Evolutionary conservation across 2,113 vertebrate genomes (phyloP), one percentile per base, ranked within the genome.

Genomic region (Bostrychus sinensis): DNA sequence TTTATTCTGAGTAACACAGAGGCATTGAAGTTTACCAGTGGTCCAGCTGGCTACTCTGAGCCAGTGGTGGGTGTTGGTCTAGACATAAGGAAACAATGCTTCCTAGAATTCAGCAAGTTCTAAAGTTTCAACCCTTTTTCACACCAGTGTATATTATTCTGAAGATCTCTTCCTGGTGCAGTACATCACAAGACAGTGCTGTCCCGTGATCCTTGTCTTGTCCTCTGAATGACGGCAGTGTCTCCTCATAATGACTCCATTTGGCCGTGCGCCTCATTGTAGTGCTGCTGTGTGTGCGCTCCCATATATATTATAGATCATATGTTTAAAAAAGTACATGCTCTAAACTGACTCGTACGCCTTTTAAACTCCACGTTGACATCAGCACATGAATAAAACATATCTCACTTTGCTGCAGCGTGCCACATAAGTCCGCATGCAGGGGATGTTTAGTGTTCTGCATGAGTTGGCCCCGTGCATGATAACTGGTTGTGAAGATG

Each of bases 361-460:
- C 37, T 80, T 68, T 71, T 61, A 69, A 53, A 73, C 55, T 54
- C 53, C n/a, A 36, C 63, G 19, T 6, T 10, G 32, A 64, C 54
- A 64, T 41, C 36, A n/a, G 62, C 32, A 1, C 41, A 65, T 78
- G 26, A 75, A 84, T 73, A 57, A 82, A 65, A 13, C 39, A 81
- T 56, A 9, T 10, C 11, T 22, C 22, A 6, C 34, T 37, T 56
- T 48, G 42, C 14, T 5, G 5, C 26, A 1, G 1, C 30, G 43
- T 7, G 42, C 64, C 56, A 55, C 43, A 66, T 22, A 17, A 28
- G 43, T 9, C 1, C 1, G 37, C n/a, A 28, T 36, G 2, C 1
- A 7, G 34, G 26, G 11, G 42, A 17, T 38, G 20, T 58, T 34
- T 34, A 23, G 26, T 11, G 46, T 53, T 22, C 13, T 2, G 51